Evolutionary conservation across 2,797 vertebrate species (phyloP).

Genomic region (Pseudochirops cupreus): DNA sequence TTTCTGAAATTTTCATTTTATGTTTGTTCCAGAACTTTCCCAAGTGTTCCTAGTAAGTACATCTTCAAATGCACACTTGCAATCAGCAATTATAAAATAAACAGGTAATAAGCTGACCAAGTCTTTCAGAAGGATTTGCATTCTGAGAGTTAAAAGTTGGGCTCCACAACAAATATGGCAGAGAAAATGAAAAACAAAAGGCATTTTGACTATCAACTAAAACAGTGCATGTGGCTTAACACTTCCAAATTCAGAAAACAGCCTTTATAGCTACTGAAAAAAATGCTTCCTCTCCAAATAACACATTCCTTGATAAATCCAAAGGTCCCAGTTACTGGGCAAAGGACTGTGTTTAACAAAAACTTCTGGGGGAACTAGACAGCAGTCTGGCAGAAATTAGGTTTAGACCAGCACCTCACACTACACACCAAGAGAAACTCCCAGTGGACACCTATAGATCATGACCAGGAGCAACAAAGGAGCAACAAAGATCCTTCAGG

Average conservation of each 20-base stretch:
- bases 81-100: constrained; percentile 48
- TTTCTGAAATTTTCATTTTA: constrained; percentile 51
- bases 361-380: background rate
- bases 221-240: constrained; percentile 39
- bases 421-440: background rate
- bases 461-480: background rate
- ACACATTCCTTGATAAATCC: constrained; percentile 41
- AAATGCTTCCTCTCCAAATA: constrained; percentile 53
- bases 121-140: background rate
- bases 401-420: background rate
- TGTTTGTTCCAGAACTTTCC: constrained; percentile 58
- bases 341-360: background rate
- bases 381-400: background rate
- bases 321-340: background rate
- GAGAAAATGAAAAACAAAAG: constrained; percentile 43
- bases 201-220: constrained; percentile 36
- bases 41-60: constrained; percentile 46
- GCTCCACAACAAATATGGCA: constrained; percentile 45
- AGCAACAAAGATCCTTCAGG: background rate
- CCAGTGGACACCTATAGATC: background rate
- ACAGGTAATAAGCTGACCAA: constrained; percentile 28
- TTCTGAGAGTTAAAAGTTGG: background rate
- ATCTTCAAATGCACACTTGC: constrained; percentile 14
- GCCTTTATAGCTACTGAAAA: constrained; percentile 46
- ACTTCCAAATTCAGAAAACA: constrained; percentile 60